Conservation (phyloP, 2,797 vertebrate species). For the Fringilla coelebs region DNA sequence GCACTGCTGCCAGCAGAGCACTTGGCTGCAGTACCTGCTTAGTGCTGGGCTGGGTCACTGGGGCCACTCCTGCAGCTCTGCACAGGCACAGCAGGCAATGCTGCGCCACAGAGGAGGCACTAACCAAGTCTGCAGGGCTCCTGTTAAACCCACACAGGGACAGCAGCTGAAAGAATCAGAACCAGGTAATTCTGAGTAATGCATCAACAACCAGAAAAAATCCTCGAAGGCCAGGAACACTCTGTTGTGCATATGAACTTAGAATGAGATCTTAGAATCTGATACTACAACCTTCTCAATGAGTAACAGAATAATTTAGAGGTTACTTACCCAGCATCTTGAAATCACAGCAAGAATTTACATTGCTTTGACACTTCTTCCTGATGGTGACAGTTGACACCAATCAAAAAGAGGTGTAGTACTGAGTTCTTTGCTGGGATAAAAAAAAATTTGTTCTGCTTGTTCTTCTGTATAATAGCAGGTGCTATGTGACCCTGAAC, state of each 20-base stretch:
- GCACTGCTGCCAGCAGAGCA: background rate
- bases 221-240: background rate
- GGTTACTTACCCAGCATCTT: background rate
- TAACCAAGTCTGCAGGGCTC: accelerated
- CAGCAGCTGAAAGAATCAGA: background rate
- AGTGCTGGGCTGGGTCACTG: background rate
- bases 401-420: background rate
- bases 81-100: background rate
- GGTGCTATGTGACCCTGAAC: background rate
- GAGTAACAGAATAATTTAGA: background rate
- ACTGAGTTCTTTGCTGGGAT: background rate
- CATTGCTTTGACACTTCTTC: background rate
- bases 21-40: background rate
- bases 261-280: background rate
- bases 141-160: background rate
- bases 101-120: background rate
- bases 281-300: background rate
- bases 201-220: background rate
- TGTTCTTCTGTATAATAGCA: background rate
- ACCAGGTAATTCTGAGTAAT: background rate
- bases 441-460: background rate
- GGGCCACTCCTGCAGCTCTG: background rate
- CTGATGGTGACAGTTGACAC: background rate
- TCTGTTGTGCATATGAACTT: background rate
- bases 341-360: background rate